phyloP scores from a whole-genome alignment of 2,888 invertebrate species.

The Apotomis capreana region DNA sequence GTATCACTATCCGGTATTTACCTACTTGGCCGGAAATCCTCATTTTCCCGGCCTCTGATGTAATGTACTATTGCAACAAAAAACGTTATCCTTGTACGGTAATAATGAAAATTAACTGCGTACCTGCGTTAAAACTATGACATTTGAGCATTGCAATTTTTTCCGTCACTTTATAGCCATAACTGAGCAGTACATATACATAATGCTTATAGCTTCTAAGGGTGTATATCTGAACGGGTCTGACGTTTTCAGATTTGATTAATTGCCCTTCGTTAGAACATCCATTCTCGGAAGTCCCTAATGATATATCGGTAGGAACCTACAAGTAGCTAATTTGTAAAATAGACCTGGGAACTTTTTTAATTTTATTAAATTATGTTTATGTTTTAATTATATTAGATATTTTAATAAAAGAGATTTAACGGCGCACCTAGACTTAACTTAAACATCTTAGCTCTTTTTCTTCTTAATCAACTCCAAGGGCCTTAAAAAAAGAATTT shows the following conservation, averaged over 20 bases:
- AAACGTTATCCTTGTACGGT: no score
- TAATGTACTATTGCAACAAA: no score
- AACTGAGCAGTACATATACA: background rate
- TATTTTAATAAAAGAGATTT: background rate
- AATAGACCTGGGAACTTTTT: background rate
- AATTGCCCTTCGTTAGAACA: slow-evolving; percentile 59
- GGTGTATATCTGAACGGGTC: slow-evolving; percentile 57
- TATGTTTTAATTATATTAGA: no score
- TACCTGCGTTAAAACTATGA: no score
- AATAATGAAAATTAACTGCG: no score
- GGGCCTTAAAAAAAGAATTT: no score
- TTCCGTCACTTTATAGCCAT: background rate
- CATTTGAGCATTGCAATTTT: no score
- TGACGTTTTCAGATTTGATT: slow-evolving; percentile 65
- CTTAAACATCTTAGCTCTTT: background rate
- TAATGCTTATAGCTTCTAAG: slow-evolving; percentile 46
- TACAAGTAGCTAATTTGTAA: background rate
- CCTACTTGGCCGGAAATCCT: no score
- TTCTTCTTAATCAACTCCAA: background rate
- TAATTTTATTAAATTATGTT: background rate
- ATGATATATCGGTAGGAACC: slow-evolving; percentile 46
- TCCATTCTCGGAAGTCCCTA: slow-evolving; percentile 53
- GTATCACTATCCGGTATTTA: no score
- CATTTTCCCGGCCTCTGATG: no score
- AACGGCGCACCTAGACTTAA: background rate